Base-by-base conservation (phyloP, 2,797 vertebrate genomes). In the Valencia hispanica region DNA sequence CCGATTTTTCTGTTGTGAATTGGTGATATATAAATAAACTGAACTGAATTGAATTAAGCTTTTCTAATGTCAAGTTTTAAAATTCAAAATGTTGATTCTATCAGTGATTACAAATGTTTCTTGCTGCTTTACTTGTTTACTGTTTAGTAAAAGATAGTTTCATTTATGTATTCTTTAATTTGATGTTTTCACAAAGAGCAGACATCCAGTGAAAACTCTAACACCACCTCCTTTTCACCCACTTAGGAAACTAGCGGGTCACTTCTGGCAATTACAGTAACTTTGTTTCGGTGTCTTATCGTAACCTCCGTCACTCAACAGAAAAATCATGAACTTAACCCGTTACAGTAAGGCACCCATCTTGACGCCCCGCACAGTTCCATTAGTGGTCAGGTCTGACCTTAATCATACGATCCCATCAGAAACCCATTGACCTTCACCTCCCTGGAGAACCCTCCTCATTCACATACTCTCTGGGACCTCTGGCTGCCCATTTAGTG, bases 361-460 rank as follows among this genome's bases (percentile, higher is more conserved):
- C 84, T 77, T 72, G 1, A 77, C 84, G 22, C 89, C 88, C 87
- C 88, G 88, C 89, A 66, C 91, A 83, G 88, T 68, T 88, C 84
- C 89, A 91, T 90, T 90, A 90, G 91, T 70, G 79, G 84, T 80
- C 51, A 41, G 79, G 79, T 59, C 89, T 94, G 93, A 95, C 94
- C 94, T 94, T 95, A 94, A 95, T 95, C 94, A 94, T 91, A 91
- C 87, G 89, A 92, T 94, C 91, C 92, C 93, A 96, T 95, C 94
- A 94, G 88, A 90, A 92, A 90, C 85, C 87, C 72, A 71, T 87
- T 94, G 94, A 95, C 94, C 93, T 87, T 84, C 39, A 87, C 86
- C 93, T 95, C 94, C 95, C 94, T 57, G 79, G 94, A 92, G 94
- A 90, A 85, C 85, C 72, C 82, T 83, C 79, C 92, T 93, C 94